Conservation (phyloP, 2,797 vertebrate species). For the Hippopotamyrus pictus region DNA sequence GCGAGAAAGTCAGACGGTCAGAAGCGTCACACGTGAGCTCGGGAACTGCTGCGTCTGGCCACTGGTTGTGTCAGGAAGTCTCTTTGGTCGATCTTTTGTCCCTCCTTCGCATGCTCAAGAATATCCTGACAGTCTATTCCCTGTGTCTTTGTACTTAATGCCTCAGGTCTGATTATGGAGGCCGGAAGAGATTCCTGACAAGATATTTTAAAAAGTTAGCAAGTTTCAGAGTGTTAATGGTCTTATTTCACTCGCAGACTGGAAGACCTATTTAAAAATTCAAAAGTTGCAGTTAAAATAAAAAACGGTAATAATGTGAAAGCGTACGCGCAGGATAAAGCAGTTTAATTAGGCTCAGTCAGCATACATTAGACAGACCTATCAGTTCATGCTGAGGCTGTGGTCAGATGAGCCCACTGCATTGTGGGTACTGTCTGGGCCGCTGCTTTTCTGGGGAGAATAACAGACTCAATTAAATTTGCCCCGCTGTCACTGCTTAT, state of each 20-base stretch:
- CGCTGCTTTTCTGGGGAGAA: not conserved
- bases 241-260: not conserved
- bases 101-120: not conserved
- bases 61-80: not conserved
- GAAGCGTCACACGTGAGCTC: not conserved
- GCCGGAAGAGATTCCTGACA: not conserved
- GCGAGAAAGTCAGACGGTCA: not conserved
- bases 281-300: not conserved
- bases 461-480: slow-evolving; percentile 8
- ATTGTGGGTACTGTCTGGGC: not conserved
- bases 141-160: not conserved
- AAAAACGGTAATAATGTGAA: not conserved
- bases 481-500: slow-evolving; percentile 4
- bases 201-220: not conserved
- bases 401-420: not conserved
- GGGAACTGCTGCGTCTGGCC: not conserved
- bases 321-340: not conserved
- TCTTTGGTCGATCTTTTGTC: not conserved
- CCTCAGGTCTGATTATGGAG: not conserved
- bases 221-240: not conserved
- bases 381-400: not conserved
- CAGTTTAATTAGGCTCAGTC: not conserved
- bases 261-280: not conserved
- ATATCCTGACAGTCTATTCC: not conserved
- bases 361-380: not conserved